Evolutionary conservation across 1,140 invertebrate species (phyloP), one percentile per base, ranked within the genome.

Genomic region (Panagrolaimus sp.): DNA sequence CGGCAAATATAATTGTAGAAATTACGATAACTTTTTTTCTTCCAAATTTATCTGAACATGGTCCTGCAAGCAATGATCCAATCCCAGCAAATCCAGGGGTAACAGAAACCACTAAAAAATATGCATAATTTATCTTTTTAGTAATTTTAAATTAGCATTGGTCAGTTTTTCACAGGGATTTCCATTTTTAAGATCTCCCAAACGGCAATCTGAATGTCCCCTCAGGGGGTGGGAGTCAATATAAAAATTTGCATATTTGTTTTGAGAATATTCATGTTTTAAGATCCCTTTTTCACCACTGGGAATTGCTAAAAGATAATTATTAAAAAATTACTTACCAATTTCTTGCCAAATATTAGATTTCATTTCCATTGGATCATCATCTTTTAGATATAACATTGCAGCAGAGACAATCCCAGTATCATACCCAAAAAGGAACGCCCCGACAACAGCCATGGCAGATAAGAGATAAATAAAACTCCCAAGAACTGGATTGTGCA

Each of bases 351-450:
- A 88, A 1, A 85, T 67, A 17, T 80, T 83, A 28, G 24, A 21
- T 32, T 78, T 68, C 8, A 75, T 74, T 43, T 68, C 68, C 62
- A 79, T 65, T 9, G 62, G 55, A 7, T 24, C n/a, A 47, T 65
- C 69, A 17, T 76, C 62, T 38, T 26, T n/a, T 17, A 69, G 84
- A 76, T 88, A 82, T 24, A 89, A 81, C 86, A 89, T 87, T 26
- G 88, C 87, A 5, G 88, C 87, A 1, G 88, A 88, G 14, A 89
- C 85, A 17, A 89, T 87, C 6, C 88, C 88, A n/a, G 68, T 69
- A 15, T 69, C 65, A 70, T 69, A 69, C 6, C 68, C 68, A 44
- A 65, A 69, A n/a, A 67, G 67, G 64, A 69, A 69, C 15, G 63
- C 68, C 4, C 68, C 68, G 14, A 69, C 26, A 17, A 69, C 68